A percentile compares a stretch with the other conserved stretches of the same genome.
Conservation (phyloP, 1,140 invertebrate species). For the Cherax quadricarinatus region DNA sequence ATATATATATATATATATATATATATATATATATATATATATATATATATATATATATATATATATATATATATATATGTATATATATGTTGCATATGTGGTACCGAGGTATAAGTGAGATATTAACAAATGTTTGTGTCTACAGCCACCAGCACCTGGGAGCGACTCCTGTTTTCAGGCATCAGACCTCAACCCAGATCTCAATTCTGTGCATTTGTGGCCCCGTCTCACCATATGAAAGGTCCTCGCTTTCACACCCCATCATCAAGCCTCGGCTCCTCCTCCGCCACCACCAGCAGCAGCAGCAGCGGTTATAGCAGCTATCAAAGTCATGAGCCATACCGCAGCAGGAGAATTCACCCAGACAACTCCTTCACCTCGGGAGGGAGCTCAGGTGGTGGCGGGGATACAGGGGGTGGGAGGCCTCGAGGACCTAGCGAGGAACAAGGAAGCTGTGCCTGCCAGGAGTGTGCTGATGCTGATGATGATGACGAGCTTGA, state of each 20-base stretch:
- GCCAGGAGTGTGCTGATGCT: slow-evolving; percentile 61
- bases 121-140: slow-evolving; percentile 45
- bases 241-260: slow-evolving; percentile 75
- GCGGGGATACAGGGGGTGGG: slow-evolving; percentile 74
- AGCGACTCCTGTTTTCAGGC: slow-evolving; percentile 83
- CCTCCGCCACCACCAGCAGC: slow-evolving; percentile 73
- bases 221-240: slow-evolving; percentile 73
- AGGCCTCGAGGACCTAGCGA: slow-evolving; percentile 21
- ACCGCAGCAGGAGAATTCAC: slow-evolving; percentile 54
- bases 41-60: too few species aligned
- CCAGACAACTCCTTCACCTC: slow-evolving; percentile 38
- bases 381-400: slow-evolving; percentile 22
- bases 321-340: slow-evolving; percentile 60
- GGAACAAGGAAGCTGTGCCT: slow-evolving; percentile 37
- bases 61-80: too few species aligned
- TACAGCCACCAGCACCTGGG: slow-evolving; percentile 87
- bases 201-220: slow-evolving; percentile 77
- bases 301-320: slow-evolving; percentile 68
- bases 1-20: too few species aligned
- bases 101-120: too few species aligned
- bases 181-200: slow-evolving; percentile 85
- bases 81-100: too few species aligned
- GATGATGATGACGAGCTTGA: slow-evolving; percentile 66
- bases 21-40: too few species aligned
- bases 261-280: slow-evolving; percentile 70